Conservation (phyloP, 2,113 vertebrate genomes). For the Phycodurus eques region DNA sequence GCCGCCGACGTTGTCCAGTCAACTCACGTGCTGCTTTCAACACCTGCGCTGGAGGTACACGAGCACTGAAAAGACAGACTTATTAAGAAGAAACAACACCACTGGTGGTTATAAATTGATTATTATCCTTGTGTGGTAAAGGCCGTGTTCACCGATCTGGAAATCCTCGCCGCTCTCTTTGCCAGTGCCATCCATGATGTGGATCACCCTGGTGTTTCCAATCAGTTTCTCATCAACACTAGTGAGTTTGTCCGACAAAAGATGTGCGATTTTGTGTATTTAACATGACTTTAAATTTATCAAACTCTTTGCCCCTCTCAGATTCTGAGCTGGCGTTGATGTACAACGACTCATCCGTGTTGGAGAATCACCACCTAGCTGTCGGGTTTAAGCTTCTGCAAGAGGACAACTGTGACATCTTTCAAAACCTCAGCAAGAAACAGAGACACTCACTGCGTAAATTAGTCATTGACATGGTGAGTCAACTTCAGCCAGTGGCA, state of each 20-base stretch:
- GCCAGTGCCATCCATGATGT: conserved; percentile 90
- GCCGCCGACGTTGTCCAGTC: conserved; percentile 91
- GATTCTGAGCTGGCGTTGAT: conserved; percentile 90
- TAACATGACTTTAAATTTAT: background rate
- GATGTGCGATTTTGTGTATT: conserved; percentile 17
- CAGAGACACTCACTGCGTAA: conserved; percentile 84
- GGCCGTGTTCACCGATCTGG: conserved; percentile 90
- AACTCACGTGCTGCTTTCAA: conserved; percentile 85
- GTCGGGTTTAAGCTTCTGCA: conserved; percentile 92
- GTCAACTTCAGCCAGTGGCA: background rate
- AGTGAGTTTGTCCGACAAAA: conserved; percentile 75
- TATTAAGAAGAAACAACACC: background rate
- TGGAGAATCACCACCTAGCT: conserved; percentile 91
- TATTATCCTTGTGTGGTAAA: conserved; percentile 32
- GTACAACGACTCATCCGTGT: conserved; percentile 88
- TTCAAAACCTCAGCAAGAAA: conserved; percentile 86
- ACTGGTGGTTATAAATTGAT: background rate
- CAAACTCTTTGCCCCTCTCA: background rate
- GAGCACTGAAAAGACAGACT: background rate
- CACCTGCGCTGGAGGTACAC: conserved; percentile 83
- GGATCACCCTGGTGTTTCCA: conserved; percentile 89
- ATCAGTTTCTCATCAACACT: conserved; percentile 94
- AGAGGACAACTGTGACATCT: conserved; percentile 89
- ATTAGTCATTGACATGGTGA: conserved; percentile 90
- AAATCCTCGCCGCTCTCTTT: conserved; percentile 88